phyloP scores from a whole-genome alignment of 2,888 invertebrate species.

The Melinaea menophilus region DNA sequence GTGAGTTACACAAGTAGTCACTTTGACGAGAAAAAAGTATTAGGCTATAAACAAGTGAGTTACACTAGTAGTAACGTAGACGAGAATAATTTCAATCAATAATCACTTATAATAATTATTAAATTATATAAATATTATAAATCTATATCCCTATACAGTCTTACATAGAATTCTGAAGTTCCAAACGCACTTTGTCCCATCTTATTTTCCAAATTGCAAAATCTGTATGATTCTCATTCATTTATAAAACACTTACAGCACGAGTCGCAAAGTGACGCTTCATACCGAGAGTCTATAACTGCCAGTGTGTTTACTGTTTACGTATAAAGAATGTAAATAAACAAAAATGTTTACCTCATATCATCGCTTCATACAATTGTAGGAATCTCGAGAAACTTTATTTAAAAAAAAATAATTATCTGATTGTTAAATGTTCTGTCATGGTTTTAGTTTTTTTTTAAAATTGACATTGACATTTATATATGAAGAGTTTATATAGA shows the following conservation, averaged over 20 bases:
- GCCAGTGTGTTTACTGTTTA: constrained; percentile 4
- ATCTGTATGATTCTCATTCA: constrained; percentile 46
- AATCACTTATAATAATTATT: background rate
- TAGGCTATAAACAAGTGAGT: too few species aligned
- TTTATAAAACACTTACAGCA: constrained; percentile 25
- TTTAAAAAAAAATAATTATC: background rate
- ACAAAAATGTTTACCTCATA: constrained; percentile 35
- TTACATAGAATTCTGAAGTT: constrained; percentile 53
- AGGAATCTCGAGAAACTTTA: background rate
- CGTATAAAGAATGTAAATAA: constrained; percentile 34
- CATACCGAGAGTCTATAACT: background rate
- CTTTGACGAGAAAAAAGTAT: too few species aligned
- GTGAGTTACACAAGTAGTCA: too few species aligned
- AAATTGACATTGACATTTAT: constrained; percentile 15
- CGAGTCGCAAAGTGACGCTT: constrained; percentile 1
- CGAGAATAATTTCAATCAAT: background rate
- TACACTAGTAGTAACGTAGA: too few species aligned
- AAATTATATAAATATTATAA: background rate
- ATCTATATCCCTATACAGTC: constrained; percentile 22
- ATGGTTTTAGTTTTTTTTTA: constrained; percentile 7
- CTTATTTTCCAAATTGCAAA: constrained; percentile 58
- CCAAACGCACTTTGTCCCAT: constrained; percentile 61
- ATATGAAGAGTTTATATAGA: background rate
- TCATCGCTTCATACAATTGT: constrained; percentile 22
- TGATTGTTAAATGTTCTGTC: constrained; percentile 9